These are phyloP conservation scores for Selenia dentaria DNA, from an alignment of 2,888 invertebrate genomes.

Conservation along the genomic window DNA sequence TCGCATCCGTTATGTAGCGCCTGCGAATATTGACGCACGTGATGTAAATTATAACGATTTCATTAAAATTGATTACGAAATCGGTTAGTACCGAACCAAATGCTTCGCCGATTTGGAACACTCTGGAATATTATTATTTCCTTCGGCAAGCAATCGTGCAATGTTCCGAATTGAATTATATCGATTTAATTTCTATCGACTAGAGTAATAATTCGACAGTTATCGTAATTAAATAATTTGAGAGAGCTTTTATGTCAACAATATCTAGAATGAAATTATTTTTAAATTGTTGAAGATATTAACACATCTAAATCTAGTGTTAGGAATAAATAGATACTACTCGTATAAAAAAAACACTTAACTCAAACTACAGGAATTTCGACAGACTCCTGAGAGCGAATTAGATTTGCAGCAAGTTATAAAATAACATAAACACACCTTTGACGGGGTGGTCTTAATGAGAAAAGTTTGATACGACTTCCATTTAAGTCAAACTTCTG, in stretches of 20 bases:
- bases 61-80: slow-evolving; percentile 29
- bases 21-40: slow-evolving; percentile 60
- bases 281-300: too few species aligned
- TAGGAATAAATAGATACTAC: too few species aligned
- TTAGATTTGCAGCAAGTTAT: slow-evolving; percentile 69
- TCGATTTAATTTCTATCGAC: slow-evolving; percentile 9
- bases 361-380: too few species aligned
- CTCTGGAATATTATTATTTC: slow-evolving; percentile 18
- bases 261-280: too few species aligned
- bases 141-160: slow-evolving; percentile 13
- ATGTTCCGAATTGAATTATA: slow-evolving; percentile 7
- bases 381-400: slow-evolving; percentile 38
- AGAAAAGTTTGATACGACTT: slow-evolving; percentile 82
- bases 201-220: slow-evolving; percentile 1
- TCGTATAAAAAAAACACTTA: too few species aligned
- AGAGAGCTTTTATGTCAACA: too few species aligned
- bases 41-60: slow-evolving; percentile 57
- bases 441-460: slow-evolving; percentile 79
- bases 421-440: slow-evolving; percentile 82
- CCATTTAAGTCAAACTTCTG: slow-evolving; percentile 80
- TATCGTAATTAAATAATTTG: too few species aligned
- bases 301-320: too few species aligned
- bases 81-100: slow-evolving; percentile 14
- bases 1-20: slow-evolving; percentile 63
- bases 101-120: slow-evolving; percentile 15